Evolutionary conservation across 2,797 vertebrate species (phyloP).

Genomic region (Semotilus atromaculatus): DNA sequence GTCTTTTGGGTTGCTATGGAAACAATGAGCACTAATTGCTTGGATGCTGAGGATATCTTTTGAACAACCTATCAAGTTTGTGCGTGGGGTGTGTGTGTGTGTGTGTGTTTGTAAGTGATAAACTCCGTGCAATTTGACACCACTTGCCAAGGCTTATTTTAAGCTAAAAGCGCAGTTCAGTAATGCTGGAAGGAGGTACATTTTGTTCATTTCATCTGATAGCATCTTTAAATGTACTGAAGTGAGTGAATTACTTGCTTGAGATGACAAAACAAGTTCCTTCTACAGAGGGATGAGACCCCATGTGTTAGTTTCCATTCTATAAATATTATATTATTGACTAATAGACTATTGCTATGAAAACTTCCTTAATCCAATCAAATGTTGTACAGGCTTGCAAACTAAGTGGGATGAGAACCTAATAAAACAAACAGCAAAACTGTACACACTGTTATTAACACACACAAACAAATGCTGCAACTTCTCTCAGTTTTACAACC

Average conservation of each 20-base stretch:
- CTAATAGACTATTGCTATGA: background rate
- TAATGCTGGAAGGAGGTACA: background rate
- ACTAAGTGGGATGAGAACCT: conserved; percentile 13
- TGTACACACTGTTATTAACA: background rate
- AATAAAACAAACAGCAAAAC: conserved; percentile 8
- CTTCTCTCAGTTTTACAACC: background rate
- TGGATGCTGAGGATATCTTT: conserved; percentile 48
- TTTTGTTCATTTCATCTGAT: background rate
- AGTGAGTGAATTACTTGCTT: background rate
- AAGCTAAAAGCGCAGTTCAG: background rate
- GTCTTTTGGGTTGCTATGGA: conserved; percentile 52
- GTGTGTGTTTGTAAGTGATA: conserved; percentile 15
- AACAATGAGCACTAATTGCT: conserved; percentile 55
- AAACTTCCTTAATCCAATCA: conserved; percentile 2
- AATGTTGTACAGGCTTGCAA: background rate
- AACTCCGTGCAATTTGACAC: conserved; percentile 34
- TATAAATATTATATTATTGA: background rate
- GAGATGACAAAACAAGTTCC: background rate
- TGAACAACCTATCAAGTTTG: conserved; percentile 46
- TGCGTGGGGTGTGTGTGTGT: conserved; percentile 33
- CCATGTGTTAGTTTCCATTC: background rate
- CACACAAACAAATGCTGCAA: background rate
- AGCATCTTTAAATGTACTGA: background rate
- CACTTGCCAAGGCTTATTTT: conserved; percentile 26
- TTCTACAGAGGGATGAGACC: background rate